Evolutionary conservation across 2,113 vertebrate genomes (phyloP).

Genomic region (Aspiorhynchus laticeps): DNA sequence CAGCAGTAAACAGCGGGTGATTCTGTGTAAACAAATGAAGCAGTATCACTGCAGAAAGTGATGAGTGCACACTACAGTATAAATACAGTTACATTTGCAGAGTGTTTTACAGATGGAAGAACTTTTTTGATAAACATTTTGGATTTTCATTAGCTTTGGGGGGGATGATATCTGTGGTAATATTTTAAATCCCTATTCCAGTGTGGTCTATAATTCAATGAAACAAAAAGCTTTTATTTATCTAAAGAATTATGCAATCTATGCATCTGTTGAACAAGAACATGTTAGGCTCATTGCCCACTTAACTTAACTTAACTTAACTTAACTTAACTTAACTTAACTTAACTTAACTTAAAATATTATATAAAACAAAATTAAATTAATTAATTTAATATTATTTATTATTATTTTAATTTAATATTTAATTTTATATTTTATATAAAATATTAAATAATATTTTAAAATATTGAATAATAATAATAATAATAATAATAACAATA

Average conservation of each 20-base stretch:
- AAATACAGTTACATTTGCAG: neutral
- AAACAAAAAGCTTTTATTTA: neutral
- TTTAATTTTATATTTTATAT: no score
- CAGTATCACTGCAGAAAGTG: neutral
- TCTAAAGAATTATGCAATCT: neutral
- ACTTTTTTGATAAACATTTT: neutral
- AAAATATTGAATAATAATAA: no score
- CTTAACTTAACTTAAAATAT: neutral
- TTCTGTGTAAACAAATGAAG: conserved; percentile 3
- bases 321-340: no score
- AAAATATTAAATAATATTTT: no score
- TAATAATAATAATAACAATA: no score
- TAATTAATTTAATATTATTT: no score
- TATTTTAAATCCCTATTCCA: neutral
- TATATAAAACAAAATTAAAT: no score
- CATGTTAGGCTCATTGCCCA: neutral
- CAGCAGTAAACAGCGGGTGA: neutral
- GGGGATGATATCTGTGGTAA: neutral
- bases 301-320: no score
- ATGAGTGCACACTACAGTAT: neutral
- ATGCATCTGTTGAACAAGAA: neutral
- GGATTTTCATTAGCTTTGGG: neutral
- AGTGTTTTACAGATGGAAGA: neutral
- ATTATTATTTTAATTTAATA: no score
- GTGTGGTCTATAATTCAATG: neutral